phyloP scores from a whole-genome alignment of 2,888 invertebrate species.

The Lasius fuliginosus region DNA sequence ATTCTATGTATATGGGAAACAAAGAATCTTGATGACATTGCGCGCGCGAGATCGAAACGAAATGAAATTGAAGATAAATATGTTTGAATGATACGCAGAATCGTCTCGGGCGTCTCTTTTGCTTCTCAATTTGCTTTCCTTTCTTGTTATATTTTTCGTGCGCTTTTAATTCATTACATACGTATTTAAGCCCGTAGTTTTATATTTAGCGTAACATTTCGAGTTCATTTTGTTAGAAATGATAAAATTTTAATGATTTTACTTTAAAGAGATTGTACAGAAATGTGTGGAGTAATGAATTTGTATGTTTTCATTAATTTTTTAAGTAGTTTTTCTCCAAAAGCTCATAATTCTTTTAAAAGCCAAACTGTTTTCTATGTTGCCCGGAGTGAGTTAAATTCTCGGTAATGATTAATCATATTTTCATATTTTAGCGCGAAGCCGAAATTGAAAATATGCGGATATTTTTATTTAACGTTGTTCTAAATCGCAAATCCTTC shows the following conservation, averaged over 20 bases:
- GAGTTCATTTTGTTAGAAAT: neutral
- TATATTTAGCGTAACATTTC: neutral
- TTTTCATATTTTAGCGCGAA: neutral
- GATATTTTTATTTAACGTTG: slow-evolving; percentile 8
- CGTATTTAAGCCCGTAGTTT: neutral
- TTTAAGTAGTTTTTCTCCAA: neutral
- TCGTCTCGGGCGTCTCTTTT: neutral
- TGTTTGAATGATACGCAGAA: neutral
- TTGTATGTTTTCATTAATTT: neutral
- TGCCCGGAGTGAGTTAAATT: neutral
- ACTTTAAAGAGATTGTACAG: neutral
- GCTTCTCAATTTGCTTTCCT: neutral
- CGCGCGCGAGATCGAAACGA: neutral
- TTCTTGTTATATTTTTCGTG: neutral
- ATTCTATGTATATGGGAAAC: neutral
- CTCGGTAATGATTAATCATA: slow-evolving; percentile 1
- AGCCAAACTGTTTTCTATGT: neutral
- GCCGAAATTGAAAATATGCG: neutral
- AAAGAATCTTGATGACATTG: slow-evolving; percentile 42
- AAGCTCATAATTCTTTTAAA: neutral
- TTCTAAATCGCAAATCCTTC: slow-evolving; percentile 34
- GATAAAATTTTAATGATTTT: neutral
- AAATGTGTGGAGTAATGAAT: neutral
- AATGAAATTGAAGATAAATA: slow-evolving; percentile 54
- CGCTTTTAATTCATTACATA: neutral